Conservation (phyloP, 2,888 invertebrate genomes). For the Brachyptera risi region DNA sequence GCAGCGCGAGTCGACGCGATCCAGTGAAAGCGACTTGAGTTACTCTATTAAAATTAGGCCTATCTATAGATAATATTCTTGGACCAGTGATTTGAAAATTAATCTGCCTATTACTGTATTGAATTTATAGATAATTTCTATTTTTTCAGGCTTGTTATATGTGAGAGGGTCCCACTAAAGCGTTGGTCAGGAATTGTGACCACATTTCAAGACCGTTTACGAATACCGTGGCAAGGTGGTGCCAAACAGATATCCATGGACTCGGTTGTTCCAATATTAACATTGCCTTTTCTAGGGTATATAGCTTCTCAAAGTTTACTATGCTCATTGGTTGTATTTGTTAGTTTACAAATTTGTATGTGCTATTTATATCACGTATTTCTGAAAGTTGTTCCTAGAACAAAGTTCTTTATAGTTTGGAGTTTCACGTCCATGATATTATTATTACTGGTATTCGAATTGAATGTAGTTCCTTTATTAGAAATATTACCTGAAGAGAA, state of each 20-base stretch:
- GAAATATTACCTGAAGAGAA: conserved; percentile 68
- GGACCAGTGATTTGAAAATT: too few species aligned
- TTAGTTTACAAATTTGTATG: conserved; percentile 36
- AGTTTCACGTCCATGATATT: conserved; percentile 61
- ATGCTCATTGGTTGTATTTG: conserved; percentile 41
- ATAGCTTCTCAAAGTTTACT: conserved; percentile 49
- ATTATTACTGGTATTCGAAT: conserved; percentile 66
- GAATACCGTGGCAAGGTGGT: conserved; percentile 57
- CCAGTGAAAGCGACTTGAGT: too few species aligned
- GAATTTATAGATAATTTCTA: not conserved
- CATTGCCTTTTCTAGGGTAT: conserved; percentile 48
- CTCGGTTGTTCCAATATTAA: conserved; percentile 48
- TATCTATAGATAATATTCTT: too few species aligned
- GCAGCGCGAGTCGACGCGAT: too few species aligned
- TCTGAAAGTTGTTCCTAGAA: conserved; percentile 46
- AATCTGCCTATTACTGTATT: too few species aligned
- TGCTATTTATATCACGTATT: conserved; percentile 34
- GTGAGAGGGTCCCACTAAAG: conserved; percentile 41
- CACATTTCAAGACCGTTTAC: conserved; percentile 52
- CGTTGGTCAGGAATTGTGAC: conserved; percentile 44
- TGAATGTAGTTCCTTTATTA: conserved; percentile 62
- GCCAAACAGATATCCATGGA: conserved; percentile 53
- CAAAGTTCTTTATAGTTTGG: conserved; percentile 75
- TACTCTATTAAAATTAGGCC: too few species aligned
- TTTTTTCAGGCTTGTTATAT: conserved; percentile 43